These are phyloP conservation scores for Drosophila ercepeae DNA, from an alignment of 1,140 invertebrate genomes.

Conservation along the genomic window DNA sequence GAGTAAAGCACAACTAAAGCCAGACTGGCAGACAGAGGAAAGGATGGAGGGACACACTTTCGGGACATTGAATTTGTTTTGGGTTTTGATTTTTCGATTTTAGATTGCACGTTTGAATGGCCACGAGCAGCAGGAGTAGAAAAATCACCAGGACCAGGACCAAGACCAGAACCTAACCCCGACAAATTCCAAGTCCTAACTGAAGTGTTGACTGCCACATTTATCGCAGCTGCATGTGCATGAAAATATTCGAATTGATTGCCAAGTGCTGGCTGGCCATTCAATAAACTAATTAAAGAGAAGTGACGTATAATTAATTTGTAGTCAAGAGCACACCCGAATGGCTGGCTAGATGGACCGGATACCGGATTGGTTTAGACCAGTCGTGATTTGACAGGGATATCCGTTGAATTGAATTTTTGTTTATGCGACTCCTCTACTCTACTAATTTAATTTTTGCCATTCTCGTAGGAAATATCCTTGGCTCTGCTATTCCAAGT, in stretches of 20 bases:
- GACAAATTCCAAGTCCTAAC: conserved; percentile 26
- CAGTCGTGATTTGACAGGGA: not conserved
- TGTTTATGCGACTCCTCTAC: conserved; percentile 33
- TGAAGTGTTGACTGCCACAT: conserved; percentile 66
- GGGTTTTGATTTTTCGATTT: conserved; percentile 80
- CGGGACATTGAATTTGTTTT: conserved; percentile 82
- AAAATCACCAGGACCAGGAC: too few species aligned
- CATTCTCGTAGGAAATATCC: not conserved
- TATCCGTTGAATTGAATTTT: conserved; percentile 25
- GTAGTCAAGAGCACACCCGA: not conserved
- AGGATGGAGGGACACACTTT: conserved; percentile 53
- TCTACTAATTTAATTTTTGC: conserved; percentile 29
- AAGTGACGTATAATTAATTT: conserved; percentile 50
- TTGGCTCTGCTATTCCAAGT: not conserved
- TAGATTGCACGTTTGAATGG: conserved; percentile 78
- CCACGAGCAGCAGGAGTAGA: conserved; percentile 3
- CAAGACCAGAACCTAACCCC: conserved; percentile 8
- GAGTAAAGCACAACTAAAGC: not conserved
- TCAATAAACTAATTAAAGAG: conserved; percentile 75
- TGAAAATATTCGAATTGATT: conserved; percentile 48
- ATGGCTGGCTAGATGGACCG: too few species aligned
- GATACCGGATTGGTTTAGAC: not conserved
- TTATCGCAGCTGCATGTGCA: conserved; percentile 59
- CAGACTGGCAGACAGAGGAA: conserved; percentile 13
- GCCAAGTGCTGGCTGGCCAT: conserved; percentile 33